A percentile compares a stretch with the other conserved stretches of the same genome.
phyloP scores from a whole-genome alignment of 2,888 invertebrate species.

The Epinotia nisella region DNA sequence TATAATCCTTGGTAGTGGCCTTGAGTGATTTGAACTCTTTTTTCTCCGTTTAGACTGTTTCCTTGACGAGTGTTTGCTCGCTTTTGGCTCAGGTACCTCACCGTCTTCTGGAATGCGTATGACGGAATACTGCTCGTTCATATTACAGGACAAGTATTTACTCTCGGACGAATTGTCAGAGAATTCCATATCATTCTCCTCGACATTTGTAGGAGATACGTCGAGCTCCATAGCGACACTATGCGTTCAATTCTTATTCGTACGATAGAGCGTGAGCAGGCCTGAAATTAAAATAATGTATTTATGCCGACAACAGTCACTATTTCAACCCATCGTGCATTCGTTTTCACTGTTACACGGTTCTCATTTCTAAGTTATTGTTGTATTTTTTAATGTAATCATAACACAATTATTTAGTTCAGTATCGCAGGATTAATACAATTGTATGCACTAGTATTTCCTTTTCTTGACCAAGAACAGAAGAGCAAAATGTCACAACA shows the following conservation, averaged over 20 bases:
- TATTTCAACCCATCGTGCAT: conserved; percentile 80
- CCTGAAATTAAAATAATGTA: conserved; percentile 63
- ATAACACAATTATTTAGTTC: conserved; percentile 58
- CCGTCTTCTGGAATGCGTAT: conserved; percentile 79
- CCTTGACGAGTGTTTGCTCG: conserved; percentile 91
- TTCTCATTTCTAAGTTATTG: conserved; percentile 50
- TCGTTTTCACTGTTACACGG: conserved; percentile 52
- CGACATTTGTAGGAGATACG: conserved; percentile 66
- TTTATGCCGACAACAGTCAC: conserved; percentile 76
- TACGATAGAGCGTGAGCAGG: conserved; percentile 52
- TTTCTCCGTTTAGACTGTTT: conserved; percentile 89
- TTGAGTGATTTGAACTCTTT: conserved; percentile 89
- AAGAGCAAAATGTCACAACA: conserved; percentile 82
- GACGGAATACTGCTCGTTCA: conserved; percentile 76
- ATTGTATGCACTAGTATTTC: conserved; percentile 55
- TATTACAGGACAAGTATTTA: conserved; percentile 72
- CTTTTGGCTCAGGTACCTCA: conserved; percentile 76
- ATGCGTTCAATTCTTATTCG: conserved; percentile 49
- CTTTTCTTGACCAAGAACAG: conserved; percentile 61
- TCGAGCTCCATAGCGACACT: conserved; percentile 74
- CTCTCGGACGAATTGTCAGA: conserved; percentile 72
- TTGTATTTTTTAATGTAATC: conserved; percentile 52
- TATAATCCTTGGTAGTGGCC: conserved; percentile 90
- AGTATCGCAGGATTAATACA: conserved; percentile 53
- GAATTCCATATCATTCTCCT: conserved; percentile 72